These are phyloP conservation scores for Enteromius argenteus DNA, from an alignment of 2,797 vertebrate species.

Conservation along the genomic window DNA sequence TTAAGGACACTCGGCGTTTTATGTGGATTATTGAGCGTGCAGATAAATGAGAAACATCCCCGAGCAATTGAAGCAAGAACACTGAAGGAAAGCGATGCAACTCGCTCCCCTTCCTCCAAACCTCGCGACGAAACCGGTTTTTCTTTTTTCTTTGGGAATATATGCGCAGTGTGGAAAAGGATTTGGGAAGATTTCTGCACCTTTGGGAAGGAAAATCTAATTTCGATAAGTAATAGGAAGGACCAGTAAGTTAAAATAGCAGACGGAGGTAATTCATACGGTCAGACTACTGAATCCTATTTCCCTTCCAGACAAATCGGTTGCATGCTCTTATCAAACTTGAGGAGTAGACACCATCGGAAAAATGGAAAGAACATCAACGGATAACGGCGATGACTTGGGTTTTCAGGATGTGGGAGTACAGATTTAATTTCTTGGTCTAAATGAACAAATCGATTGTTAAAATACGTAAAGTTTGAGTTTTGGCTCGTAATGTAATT, in stretches of 20 bases:
- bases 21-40: conserved; percentile 65
- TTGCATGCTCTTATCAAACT: conserved; percentile 40
- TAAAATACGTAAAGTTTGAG: conserved; percentile 36
- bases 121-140: conserved; percentile 35
- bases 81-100: conserved; percentile 63
- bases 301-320: conserved; percentile 36
- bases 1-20: conserved; percentile 2
- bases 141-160: conserved; percentile 23
- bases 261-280: conserved; percentile 60
- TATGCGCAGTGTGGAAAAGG: conserved; percentile 22
- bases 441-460: conserved; percentile 44
- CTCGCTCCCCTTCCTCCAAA: conserved; percentile 40
- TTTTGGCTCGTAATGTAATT: conserved; percentile 27
- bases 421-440: conserved; percentile 17
- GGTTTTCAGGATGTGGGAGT: conserved; percentile 21
- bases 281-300: conserved; percentile 35
- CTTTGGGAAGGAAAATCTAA: neutral
- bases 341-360: conserved; percentile 34
- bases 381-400: conserved; percentile 33
- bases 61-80: conserved; percentile 59
- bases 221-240: neutral
- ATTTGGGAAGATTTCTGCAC: conserved; percentile 23
- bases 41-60: conserved; percentile 58
- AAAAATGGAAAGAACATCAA: conserved; percentile 27
- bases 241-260: conserved; percentile 61